phyloP scores from a whole-genome alignment of 1,140 invertebrate genomes.

The Drosophila trapezifrons region DNA sequence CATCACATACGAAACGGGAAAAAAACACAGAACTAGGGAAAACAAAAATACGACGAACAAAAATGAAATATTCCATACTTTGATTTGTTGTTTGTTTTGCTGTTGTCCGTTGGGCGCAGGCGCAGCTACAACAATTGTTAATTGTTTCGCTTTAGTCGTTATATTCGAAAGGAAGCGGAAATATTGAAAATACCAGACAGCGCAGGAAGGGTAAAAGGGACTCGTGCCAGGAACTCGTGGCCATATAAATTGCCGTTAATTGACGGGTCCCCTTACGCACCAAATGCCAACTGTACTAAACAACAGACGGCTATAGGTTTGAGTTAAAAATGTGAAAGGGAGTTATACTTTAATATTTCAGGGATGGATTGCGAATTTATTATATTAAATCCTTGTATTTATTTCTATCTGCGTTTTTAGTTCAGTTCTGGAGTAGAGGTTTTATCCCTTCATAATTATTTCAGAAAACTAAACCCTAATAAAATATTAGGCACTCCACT shows the following conservation, averaged over 20 bases:
- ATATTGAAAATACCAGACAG: conserved; percentile 27
- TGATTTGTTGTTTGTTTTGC: conserved; percentile 75
- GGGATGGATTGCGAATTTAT: no score
- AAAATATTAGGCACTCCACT: no score
- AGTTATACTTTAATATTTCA: neutral
- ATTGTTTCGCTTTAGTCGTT: conserved; percentile 68
- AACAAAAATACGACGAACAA: conserved; percentile 31
- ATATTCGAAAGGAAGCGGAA: conserved; percentile 53
- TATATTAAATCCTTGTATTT: neutral
- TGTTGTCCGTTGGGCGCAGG: conserved; percentile 69
- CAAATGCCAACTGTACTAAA: conserved; percentile 35
- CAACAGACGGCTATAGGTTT: neutral
- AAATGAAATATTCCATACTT: conserved; percentile 42
- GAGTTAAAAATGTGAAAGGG: neutral
- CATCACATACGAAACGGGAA: conserved; percentile 42
- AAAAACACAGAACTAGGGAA: conserved; percentile 15
- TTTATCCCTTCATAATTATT: no score
- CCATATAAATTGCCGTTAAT: conserved; percentile 78
- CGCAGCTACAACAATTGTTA: conserved; percentile 78
- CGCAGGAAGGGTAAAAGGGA: conserved; percentile 22
- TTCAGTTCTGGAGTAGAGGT: no score
- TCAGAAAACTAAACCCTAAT: no score
- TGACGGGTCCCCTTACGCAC: conserved; percentile 57
- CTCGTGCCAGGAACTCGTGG: conserved; percentile 50
- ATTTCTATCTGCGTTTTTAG: no score